phyloP scores from a whole-genome alignment of 2,888 invertebrate genomes.

The Ophion ventricosus region DNA sequence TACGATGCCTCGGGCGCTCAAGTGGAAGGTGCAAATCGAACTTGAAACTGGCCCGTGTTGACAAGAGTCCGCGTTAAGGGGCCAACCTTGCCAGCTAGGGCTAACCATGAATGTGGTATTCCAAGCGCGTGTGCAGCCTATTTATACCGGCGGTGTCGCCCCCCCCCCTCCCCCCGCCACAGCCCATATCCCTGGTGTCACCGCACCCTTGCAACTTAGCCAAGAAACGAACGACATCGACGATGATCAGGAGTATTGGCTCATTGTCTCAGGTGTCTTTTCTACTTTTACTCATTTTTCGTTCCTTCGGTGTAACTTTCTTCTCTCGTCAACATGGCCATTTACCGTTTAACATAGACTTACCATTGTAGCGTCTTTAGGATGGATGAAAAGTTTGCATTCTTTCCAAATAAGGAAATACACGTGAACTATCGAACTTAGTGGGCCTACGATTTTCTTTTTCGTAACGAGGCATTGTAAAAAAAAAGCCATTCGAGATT shows the following conservation, averaged over 20 bases:
- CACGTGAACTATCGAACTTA: too few species aligned
- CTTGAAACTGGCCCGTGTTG: conserved; percentile 25
- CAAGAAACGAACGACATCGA: conserved; percentile 44
- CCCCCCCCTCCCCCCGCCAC: conserved; percentile 67
- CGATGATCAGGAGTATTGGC: conserved; percentile 20
- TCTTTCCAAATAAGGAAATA: too few species aligned
- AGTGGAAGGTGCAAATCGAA: conserved; percentile 44
- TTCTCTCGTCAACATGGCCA: not conserved
- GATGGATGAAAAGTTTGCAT: too few species aligned
- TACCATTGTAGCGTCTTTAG: not conserved
- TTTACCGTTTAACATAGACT: not conserved
- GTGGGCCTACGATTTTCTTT: too few species aligned
- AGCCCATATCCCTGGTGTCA: conserved; percentile 57
- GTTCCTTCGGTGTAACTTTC: not conserved
- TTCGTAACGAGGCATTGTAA: too few species aligned
- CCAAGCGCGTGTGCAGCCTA: conserved; percentile 81
- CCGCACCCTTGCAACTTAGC: conserved; percentile 65
- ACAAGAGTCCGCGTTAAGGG: conserved; percentile 49
- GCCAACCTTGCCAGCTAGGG: conserved; percentile 76
- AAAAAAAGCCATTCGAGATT: too few species aligned
- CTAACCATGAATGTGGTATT: conserved; percentile 82
- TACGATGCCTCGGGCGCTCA: conserved; percentile 12
- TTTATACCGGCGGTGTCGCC: conserved; percentile 78
- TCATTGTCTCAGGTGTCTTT: conserved; percentile 30
- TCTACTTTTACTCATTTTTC: conserved; percentile 19